Base-by-base conservation (phyloP, 2,797 vertebrate species). In the Amblyraja radiata region DNA sequence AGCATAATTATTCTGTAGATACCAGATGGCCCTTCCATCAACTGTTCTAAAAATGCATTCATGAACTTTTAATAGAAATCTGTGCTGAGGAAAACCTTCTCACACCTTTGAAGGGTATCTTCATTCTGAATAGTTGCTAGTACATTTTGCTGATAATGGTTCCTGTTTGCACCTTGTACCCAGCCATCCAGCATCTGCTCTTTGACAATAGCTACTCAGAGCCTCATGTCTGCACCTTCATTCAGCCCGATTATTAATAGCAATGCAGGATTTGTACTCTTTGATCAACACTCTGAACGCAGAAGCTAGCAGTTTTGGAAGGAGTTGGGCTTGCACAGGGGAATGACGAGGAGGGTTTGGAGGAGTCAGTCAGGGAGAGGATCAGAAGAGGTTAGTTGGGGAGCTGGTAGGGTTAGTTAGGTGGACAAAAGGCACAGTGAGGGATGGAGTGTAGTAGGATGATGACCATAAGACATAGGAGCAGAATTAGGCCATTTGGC, bases 11-110 rank as follows among this genome's bases (percentile, higher is more conserved):
- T 88, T 88, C 63, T 68, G 23, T 28, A 18, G 54, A n/a, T 28
- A 76, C 68, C 90, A 92, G 90, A 54, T 74, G 73, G 73, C 90
- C 36, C 21, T 92, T 92, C 90, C 13, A 58, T 92, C 90, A 73
- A 76, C 39, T 92, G 23, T 28, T 39, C 90, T 21, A 74, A 23
- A 13, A 39, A 36, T 46, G 39, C 21, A 46, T 74, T 91, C 5
- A 54, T 25, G 71, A 91, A 23, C 90, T 91, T 39, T 91, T 54
- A 91, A 91, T 68, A 74, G 71, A 74, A 74, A 54, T 74, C 68
- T 65, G 84, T 65, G 61, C 28, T 9, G 5, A 65, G 61, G 61
- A 88, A 88, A 88, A 32, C n/a, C 84, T 88, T 88, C 68, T 88
- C 84, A 88, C 63, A 88, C 61, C 14, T 92, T 74, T 39, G 8